Evolutionary conservation across 2,113 vertebrate genomes (phyloP), one percentile per base, ranked within the genome.

Genomic region (Psophia crepitans): DNA sequence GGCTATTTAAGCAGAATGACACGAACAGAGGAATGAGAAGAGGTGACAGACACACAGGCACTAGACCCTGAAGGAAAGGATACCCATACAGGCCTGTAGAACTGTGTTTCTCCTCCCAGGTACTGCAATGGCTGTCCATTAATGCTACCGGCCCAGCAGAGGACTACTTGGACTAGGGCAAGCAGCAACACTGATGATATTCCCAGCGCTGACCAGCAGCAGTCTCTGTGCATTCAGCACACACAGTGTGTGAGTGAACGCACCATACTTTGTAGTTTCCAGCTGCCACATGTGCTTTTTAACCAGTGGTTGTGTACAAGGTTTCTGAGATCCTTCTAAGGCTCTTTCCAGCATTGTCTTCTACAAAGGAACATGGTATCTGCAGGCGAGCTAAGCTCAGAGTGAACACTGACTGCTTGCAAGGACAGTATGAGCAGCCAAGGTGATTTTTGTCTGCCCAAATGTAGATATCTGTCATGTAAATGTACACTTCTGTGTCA

Each of bases 151-250:
- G 37, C 18, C 41, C 6, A 4, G 4, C 33, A 48, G 28, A 48
- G 28, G 5, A 43, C 43, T 24, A 12, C 51, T 8, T 37, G n/a
- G 8, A 46, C 14, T 0, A 3, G n/a, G 26, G 12, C 1, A 2
- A 41, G 16, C 44, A 6, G 30, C 14, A 76, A 35, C 83, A 46
- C 21, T 89, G 53, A 6, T 80, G 15, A 15, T 12, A 43, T 26
- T 22, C 4, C 37, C 19, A 63, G 57, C 68, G 44, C n/a, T 54
- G 28, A 46, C 8, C 11, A 18, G 20, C 37, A 90, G n/a, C 26
- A 30, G 28, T 24, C 32, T n/a, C 41, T 68, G 27, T 78, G 54
- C 2, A 3, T 22, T 14, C 56, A 66, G 18, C 11, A 70, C 30
- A 33, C 5, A 5, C 4, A 1, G 6, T 33, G 6, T 70, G n/a